Base-by-base conservation (phyloP, 2,888 invertebrate species). In the Andricus curvator region DNA sequence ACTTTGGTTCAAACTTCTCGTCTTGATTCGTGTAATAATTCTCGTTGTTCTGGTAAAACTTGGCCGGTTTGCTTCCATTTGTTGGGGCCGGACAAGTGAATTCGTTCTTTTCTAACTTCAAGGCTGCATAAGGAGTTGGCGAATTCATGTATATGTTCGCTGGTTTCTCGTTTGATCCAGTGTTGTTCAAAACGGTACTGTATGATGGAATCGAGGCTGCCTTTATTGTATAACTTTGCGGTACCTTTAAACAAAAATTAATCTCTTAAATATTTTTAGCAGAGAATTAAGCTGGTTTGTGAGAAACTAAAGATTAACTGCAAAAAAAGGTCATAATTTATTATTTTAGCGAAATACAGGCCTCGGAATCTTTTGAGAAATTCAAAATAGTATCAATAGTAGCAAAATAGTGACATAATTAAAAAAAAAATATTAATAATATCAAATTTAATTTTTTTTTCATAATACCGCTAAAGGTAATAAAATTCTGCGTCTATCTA, bases 171-270 rank as follows among this genome's bases (percentile, higher is more conserved):
- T 86, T 90, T 25, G 88, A 86, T 48, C 90, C 89, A 76, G 93
- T 91, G 87, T 94, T 93, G 84, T 95, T 96, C 66, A 96, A 92
- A 77, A 96, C 94, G 41, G 96, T 95, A 60, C 97, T 96, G 91
- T 96, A 97, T 13, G 96, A 96, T 4, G 97, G 97, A 88, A 96
- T 96, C 78, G 96, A 94, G 78, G 95, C 93, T 86, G 95, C 94
- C 90, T 95, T 95, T 77, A 97, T 94, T 6, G 94, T 94, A 86
- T 96, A 96, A 92, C 97, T 97, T 89, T 96, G 96, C 83, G 97
- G 97, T 88, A 97, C 96, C 95, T 96, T 48, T 41, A 81, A 78
- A 41, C 2, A 5, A 48, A 48, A 79, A 79, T 48, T 13, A 64
- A 37, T 66, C 29, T 56, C 65, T 29, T 44, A 66, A 15, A 20